Evolutionary conservation across 23 tunicate genomes (phyloP).

Genomic region (Ciona savignyi): DNA sequence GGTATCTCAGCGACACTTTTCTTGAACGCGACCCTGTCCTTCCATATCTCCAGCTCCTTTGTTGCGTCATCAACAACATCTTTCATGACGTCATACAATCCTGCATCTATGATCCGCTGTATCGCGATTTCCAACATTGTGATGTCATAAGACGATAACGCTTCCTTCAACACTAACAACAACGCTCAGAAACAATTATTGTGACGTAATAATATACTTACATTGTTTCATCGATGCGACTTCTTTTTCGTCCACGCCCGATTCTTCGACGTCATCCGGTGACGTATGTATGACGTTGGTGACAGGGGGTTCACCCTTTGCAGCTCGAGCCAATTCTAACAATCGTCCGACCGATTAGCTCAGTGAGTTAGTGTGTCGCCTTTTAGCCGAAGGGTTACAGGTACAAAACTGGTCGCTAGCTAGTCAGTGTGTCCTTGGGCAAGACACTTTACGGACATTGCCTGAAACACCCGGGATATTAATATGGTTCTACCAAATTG

Average conservation of each 20-base stretch:
- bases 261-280: background rate
- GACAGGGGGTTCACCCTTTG: background rate
- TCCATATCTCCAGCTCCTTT: background rate
- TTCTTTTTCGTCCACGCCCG: background rate
- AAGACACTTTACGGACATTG: too few relatives aligned
- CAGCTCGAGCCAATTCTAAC: background rate
- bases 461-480: too few relatives aligned
- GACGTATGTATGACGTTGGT: background rate
- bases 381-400: too few relatives aligned
- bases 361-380: too few relatives aligned
- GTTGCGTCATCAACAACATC: background rate
- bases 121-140: conserved; percentile 4
- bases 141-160: too few relatives aligned
- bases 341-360: background rate
- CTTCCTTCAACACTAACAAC: too few relatives aligned
- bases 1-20: conserved; percentile 16
- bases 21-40: conserved; percentile 6
- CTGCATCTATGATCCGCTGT: background rate
- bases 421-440: too few relatives aligned
- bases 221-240: background rate
- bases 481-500: too few relatives aligned
- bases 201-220: background rate
- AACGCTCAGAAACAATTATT: too few relatives aligned
- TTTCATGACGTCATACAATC: background rate
- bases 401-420: too few relatives aligned